Conservation (phyloP, 2,888 invertebrate species). For the Podotricha telesiphe region DNA sequence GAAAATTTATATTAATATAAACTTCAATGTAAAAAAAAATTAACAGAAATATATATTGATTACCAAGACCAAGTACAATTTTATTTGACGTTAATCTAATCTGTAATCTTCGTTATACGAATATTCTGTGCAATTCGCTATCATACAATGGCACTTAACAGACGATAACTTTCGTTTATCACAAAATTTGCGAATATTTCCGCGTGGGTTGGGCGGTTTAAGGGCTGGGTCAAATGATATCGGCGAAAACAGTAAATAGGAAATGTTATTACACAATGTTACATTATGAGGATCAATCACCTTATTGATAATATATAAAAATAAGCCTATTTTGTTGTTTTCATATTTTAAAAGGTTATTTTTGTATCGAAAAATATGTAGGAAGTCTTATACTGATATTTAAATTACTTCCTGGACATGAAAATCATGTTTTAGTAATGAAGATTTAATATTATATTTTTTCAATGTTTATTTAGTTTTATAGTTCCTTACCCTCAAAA, state of each 20-base stretch:
- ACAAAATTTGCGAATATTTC: conserved; percentile 43
- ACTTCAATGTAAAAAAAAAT: too few relatives aligned
- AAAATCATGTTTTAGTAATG: background rate
- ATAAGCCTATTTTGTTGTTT: background rate
- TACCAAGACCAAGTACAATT: background rate
- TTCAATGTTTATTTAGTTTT: background rate
- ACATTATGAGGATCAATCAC: conserved; percentile 31
- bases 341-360: background rate
- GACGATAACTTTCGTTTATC: conserved; percentile 48
- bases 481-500: too few relatives aligned
- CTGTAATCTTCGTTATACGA: conserved; percentile 30
- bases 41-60: background rate
- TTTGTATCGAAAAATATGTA: background rate
- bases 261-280: conserved; percentile 26
- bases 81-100: conserved; percentile 33
- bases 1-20: too few relatives aligned
- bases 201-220: conserved; percentile 47
- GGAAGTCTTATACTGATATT: background rate
- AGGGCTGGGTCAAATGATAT: conserved; percentile 38
- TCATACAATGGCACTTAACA: conserved; percentile 40
- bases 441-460: background rate
- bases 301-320: conserved; percentile 22
- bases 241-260: conserved; percentile 17
- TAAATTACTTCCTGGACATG: background rate
- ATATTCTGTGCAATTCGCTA: conserved; percentile 27